These are phyloP conservation scores for Caenorhabditis inopinata DNA, from an alignment of 1,140 invertebrate genomes.

Conservation along the genomic window DNA sequence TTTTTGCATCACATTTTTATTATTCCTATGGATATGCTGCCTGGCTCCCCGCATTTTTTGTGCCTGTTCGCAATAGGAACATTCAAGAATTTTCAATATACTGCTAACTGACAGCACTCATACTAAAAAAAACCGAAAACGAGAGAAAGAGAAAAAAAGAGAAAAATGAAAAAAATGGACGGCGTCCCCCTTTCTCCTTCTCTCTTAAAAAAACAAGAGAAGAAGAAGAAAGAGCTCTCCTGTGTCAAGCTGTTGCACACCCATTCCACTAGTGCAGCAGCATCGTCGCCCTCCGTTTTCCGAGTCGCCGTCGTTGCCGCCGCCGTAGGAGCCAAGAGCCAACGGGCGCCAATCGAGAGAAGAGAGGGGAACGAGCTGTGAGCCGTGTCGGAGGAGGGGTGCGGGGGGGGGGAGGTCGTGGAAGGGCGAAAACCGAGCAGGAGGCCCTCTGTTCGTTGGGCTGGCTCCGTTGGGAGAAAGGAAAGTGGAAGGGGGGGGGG, in stretches of 20 bases:
- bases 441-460: not conserved
- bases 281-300: not conserved
- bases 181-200: not conserved
- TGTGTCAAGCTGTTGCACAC: not conserved
- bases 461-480: not conserved
- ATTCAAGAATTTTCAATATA: too few species aligned
- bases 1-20: too few species aligned
- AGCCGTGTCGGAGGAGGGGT: not conserved
- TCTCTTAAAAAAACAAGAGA: too few species aligned
- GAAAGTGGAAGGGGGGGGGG: too few species aligned
- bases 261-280: too few species aligned
- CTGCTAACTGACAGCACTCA: not conserved
- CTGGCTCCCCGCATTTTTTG: too few species aligned
- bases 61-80: too few species aligned
- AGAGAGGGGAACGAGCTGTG: not conserved
- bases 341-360: conserved; percentile 4
- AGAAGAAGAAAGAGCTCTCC: too few species aligned
- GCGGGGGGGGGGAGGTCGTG: not conserved
- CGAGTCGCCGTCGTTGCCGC: not conserved
- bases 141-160: not conserved
- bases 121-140: not conserved
- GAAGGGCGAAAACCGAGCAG: conserved; percentile 23
- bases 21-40: too few species aligned
- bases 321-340: conserved; percentile 6
- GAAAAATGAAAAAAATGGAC: not conserved